Evolutionary conservation across 2,888 invertebrate species (phyloP), one percentile per base, ranked within the genome.

Genomic region (Molanna angustata): DNA sequence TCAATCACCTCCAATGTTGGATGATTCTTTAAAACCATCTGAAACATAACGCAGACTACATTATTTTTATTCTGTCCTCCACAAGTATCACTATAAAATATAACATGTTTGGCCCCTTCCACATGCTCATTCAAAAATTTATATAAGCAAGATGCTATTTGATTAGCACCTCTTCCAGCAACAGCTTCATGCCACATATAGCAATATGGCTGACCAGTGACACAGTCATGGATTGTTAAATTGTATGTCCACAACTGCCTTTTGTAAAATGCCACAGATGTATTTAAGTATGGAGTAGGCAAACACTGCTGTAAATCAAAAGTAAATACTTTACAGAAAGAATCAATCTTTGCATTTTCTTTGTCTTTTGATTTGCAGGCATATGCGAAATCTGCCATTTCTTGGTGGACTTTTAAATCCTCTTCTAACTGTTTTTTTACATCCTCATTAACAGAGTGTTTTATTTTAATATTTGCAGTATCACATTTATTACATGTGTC

Each of bases 181-280:
- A 59, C 52, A 11, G 54, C 58, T 54, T 65, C 63, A 49, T 64
- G 59, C 62, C 65, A 66, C 64, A 64, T 64, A 37, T 55, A 63
- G 48, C 63, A 62, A 20, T 52, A 51, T n/a, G 61, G 50, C 32
- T 60, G 50, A 40, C 49, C 35, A 46, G 56, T 54, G 33, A 44
- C 46, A 31, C 57, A 58, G 52, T 60, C 53, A 41, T 62, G 59
- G 6, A 66, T 57, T 4, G 64, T 65, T 4, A 64, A 54, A 49
- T 64, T 64, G 48, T 51, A 66, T 4, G 63, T 64, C 62, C 62
- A 64, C 17, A 65, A 52, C 43, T 62, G 57, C 18, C 64, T 43
- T 59, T 64, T 64, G 46, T 66, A 66, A 60, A 64, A 66, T 4
- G 60, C 56, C 6, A 64, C 58, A 21, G 62, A 62, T 20, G 62